Base-by-base conservation (phyloP, 2,888 invertebrate genomes). In the Ametastegia equiseti region DNA sequence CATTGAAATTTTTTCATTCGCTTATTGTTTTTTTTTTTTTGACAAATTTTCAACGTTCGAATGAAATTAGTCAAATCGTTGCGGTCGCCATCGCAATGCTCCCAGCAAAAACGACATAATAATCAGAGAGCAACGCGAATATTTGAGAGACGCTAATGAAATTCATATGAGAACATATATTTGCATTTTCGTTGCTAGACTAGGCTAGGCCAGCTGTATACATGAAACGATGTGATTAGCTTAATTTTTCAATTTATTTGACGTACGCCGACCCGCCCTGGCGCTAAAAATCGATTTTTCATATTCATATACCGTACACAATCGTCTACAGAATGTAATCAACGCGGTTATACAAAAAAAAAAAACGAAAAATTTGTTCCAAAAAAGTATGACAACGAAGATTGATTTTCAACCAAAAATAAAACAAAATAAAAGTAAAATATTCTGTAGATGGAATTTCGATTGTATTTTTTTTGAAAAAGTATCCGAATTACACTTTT, bases 171-270 rank as follows among this genome's bases (percentile, higher is more conserved):
- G 60, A 60, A 67, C n/a, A n/a, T n/a, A 67, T 67, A 67, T 67
- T 67, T 67, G 65, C 65, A 67, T 67, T 67, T 39, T 33, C 36
- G n/a, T 63, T 15, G 30, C 4, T 60, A 27, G 9, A 27, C 7
- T 11, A 42, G 3, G 42, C 2, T 15, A 11, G 23, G 30, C 23
- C 4, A 2, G 57, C n/a, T 30, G 4, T n/a, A 30, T 19, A 36
- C 36, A 39, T 39, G 65, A 67, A 67, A 67, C 65, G 65, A 67
- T 39, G 65, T 39, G 65, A 67, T 67, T 67, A 19, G 65, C 36
- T 67, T 67, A 67, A 67, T 67, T 67, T 39, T 67, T 67, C 36
- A 67, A 67, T 67, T 67, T 19, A 67, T 67, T 67, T 67, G 19
- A 67, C 39, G 36, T n/a, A n/a, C 39, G 9, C 30, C 30, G 42